Base-by-base conservation (phyloP, 2,888 invertebrate genomes). In the Dorcus parallelipipedus region DNA sequence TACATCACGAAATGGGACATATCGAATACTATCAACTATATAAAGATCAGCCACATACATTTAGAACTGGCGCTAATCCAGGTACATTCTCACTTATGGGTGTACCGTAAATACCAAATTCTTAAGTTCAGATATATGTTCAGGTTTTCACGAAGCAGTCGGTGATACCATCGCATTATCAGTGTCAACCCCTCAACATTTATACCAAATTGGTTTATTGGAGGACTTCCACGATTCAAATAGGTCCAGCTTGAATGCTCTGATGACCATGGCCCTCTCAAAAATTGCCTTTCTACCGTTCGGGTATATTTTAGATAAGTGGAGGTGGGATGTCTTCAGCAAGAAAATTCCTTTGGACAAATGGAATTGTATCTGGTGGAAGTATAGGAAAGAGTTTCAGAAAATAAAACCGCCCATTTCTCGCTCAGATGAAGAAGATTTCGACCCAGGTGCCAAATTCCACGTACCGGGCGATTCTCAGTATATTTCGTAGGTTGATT, bases 1-100 rank as follows among this genome's bases (percentile, higher is more conserved):
- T 87, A 1, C 89, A 91, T 67, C 91, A 91, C 68, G 91, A 91
- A 76, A 88, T 87, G 72, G 86, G 86, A 0, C 87, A 87, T 63
- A 83, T 87, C 1, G 83, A 87, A 66, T 88, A 88, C 68, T 86
- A 82, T 69, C 80, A 83, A 63, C 83, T 84, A 60, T 88, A 87
- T 65, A 79, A 80, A 38, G 72, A 84, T 60, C 80, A 83, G 60
- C 82, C 84, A 1, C 79, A 82, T 0, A 65, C 76, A 1, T 83
- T 82, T 69, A 71, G 83, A 58, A 73, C 71, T 14, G 83, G 82
- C 3, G 83, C 84, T 8, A 83, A 81, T 73, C 83, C 83, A 70
- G 86, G 85, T 64, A 49, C 14, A 43, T 45, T 17, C 3, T 54
- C 4, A 20, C n/a, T 47, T 43, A 14, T 40, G 3, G 6, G 9